These are phyloP conservation scores for Engraulis encrasicolus DNA, from an alignment of 2,113 vertebrate species.

Conservation along the genomic window DNA sequence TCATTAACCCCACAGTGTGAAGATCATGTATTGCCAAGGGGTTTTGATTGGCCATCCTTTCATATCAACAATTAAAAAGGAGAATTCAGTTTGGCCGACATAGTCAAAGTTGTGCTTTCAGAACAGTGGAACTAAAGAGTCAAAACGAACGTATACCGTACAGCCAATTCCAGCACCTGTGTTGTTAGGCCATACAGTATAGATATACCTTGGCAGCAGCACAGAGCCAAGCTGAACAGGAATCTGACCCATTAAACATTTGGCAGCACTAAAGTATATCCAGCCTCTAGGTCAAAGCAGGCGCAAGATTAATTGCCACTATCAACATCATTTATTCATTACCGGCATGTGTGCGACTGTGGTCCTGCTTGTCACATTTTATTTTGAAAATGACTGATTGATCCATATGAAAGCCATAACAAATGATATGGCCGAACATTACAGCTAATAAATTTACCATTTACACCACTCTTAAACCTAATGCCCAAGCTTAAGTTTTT, in stretches of 20 bases:
- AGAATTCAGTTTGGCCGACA: too few species aligned
- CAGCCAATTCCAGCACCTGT: not conserved
- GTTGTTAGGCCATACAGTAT: not conserved
- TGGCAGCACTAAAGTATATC: not conserved
- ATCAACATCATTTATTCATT: slow-evolving; percentile 14
- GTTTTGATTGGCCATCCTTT: not conserved
- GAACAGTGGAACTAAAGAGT: not conserved
- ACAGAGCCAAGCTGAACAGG: not conserved
- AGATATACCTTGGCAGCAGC: not conserved
- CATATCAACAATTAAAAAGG: too few species aligned
- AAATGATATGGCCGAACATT: not conserved
- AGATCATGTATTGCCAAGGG: slow-evolving; percentile 51
- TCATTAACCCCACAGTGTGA: slow-evolving; percentile 64
- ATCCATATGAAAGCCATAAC: not conserved
- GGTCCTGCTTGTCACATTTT: not conserved
- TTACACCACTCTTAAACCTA: too few species aligned
- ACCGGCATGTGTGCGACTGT: not conserved
- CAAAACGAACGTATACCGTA: not conserved
- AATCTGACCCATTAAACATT: not conserved
- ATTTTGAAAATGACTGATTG: not conserved
- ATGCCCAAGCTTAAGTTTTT: not conserved
- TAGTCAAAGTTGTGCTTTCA: not conserved
- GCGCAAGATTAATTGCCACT: not conserved
- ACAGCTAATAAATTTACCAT: not conserved
- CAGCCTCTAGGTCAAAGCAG: not conserved